A percentile compares a stretch with the other conserved stretches of the same genome.
phyloP scores from a whole-genome alignment of 2,113 vertebrate species.

The Muntiacus reevesi region DNA sequence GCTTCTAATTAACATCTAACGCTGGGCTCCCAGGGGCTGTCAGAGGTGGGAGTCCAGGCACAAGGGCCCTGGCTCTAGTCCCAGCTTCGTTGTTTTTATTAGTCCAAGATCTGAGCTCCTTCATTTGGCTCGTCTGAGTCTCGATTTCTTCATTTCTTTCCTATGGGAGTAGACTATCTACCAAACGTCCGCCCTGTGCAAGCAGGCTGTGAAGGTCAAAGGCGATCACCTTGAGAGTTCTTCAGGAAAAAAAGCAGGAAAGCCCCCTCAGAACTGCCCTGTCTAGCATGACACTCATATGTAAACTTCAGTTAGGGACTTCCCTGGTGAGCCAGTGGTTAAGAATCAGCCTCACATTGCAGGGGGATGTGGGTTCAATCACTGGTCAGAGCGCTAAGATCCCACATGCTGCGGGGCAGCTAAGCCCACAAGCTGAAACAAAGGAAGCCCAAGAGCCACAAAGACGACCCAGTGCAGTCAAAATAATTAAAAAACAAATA shows the following conservation, averaged over 20 bases:
- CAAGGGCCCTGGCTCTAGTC: neutral
- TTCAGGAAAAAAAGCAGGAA: neutral
- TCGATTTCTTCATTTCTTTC: neutral
- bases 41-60: neutral
- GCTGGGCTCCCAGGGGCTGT: neutral
- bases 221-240: neutral
- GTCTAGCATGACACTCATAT: accelerated
- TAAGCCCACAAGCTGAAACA: neutral
- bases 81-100: neutral
- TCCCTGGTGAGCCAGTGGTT: neutral
- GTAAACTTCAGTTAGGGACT: neutral
- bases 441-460: neutral
- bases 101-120: neutral
- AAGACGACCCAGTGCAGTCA: accelerated
- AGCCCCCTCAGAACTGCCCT: neutral
- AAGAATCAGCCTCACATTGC: neutral
- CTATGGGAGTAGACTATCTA: neutral
- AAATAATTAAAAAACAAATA: neutral
- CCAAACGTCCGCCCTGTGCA: neutral
- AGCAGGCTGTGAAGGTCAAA: neutral
- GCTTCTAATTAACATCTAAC: slow-evolving; percentile 58
- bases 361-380: neutral
- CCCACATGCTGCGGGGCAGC: neutral
- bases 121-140: neutral
- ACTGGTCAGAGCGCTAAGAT: neutral